Base-by-base conservation (phyloP, 1,140 invertebrate species). In the Drosophila parabipectinata region DNA sequence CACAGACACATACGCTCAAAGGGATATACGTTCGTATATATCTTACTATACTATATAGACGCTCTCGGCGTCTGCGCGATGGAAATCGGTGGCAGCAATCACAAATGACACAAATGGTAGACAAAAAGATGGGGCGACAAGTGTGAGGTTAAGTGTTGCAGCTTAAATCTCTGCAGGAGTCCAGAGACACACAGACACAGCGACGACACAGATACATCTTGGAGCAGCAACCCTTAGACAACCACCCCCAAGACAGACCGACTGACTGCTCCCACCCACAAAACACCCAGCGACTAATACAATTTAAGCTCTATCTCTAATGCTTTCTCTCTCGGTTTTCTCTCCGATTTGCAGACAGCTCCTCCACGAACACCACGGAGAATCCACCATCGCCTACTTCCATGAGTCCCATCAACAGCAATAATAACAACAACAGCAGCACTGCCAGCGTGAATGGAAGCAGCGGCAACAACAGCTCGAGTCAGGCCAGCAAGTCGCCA, bases 301-400 rank as follows among this genome's bases (percentile, higher is more conserved):
- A 60, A 67, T 73, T 79, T 72, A 41, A 45, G n/a, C 30, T 48
- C 28, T 47, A 34, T 68, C 50, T 68, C 59, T 78, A 59, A 61
- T 74, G 57, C 55, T 50, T 52, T 15, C 44, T 37, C 61, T 83
- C 79, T 92, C 91, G 34, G 12, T 10, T 45, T 51, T 51, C 67
- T 89, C 79, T 92, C 87, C 79, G 92, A 91, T 92, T 94, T 94
- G 52, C 94, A 96, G 95, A 95, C 84, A 95, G 94, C 72, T 95
- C 94, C 37, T 94, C 93, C 32, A 95, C 94, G 28, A 92, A 92
- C 54, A 92, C 90, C 14, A 91, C 91, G 8, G 91, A 92, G 59
- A 92, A 92, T 84, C 87, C 89, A 30, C 91, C 91, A 52, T 92
- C 91, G 26, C 91, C 91, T 66, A 90, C 87, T 50, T 91, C 90